Evolutionary conservation across 2,888 invertebrate species (phyloP).

Genomic region (Ganaspis brasiliensis): DNA sequence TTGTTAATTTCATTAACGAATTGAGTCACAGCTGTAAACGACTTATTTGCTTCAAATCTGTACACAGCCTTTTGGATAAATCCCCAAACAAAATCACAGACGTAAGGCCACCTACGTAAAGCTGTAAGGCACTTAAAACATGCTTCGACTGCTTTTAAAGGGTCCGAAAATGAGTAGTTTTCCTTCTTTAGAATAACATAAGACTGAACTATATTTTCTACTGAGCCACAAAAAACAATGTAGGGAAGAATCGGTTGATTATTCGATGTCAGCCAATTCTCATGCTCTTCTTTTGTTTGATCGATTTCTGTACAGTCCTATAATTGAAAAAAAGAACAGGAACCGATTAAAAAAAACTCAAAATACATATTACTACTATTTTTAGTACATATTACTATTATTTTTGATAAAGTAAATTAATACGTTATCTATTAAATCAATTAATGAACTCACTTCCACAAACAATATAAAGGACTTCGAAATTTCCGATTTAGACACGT

Average conservation of each 20-base stretch:
- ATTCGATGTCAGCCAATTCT: neutral
- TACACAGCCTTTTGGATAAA: constrained; percentile 47
- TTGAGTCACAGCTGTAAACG: constrained; percentile 33
- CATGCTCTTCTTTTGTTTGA: neutral
- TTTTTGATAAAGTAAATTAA: too few relatives aligned
- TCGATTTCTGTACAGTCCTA: neutral
- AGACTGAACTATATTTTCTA: neutral
- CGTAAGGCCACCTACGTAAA: neutral
- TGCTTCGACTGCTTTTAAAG: constrained; percentile 16
- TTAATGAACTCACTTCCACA: neutral
- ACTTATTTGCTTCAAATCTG: constrained; percentile 42
- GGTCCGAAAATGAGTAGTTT: neutral
- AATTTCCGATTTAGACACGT: neutral
- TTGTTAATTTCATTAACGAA: constrained; percentile 41
- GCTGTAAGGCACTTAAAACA: constrained; percentile 19
- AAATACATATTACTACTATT: too few relatives aligned
- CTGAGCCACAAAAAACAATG: neutral
- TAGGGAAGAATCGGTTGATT: neutral
- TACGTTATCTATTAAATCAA: neutral
- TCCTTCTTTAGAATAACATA: constrained; percentile 5
- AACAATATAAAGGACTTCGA: neutral
- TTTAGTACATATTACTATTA: too few relatives aligned
- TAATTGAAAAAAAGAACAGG: neutral
- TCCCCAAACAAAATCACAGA: constrained; percentile 29
- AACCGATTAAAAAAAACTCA: neutral